These are phyloP conservation scores for Flexamia atlantica DNA, from an alignment of 2,888 invertebrate genomes.

Conservation along the genomic window DNA sequence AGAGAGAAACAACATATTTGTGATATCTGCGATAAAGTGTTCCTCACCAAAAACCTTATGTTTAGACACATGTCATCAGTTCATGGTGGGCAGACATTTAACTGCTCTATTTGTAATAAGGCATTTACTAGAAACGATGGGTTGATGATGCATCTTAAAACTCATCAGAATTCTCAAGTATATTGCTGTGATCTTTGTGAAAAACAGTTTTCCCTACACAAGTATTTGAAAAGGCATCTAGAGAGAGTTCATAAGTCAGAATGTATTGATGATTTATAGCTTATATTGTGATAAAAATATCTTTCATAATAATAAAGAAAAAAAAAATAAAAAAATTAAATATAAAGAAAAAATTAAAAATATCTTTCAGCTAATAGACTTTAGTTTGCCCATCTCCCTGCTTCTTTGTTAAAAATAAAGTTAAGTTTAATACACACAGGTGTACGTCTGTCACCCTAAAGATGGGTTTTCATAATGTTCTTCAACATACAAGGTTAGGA, in stretches of 20 bases:
- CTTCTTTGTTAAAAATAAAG: no score
- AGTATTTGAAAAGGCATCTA: constrained; percentile 27
- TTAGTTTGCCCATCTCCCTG: no score
- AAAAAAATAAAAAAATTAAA: no score
- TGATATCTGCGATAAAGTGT: constrained; percentile 27
- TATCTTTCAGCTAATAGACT: no score
- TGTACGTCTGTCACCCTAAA: no score
- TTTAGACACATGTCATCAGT: constrained; percentile 2
- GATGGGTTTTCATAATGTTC: no score
- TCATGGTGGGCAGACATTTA: background rate
- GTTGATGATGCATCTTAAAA: constrained; percentile 18
- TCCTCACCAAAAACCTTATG: constrained; percentile 25
- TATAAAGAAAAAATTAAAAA: no score
- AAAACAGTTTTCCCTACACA: background rate
- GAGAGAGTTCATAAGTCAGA: constrained; percentile 11
- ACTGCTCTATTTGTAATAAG: constrained; percentile 21
- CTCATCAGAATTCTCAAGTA: constrained; percentile 13
- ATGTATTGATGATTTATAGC: no score
- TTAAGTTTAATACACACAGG: no score
- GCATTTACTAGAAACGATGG: constrained; percentile 16
- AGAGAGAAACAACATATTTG: constrained; percentile 26
- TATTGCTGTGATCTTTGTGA: constrained; percentile 2
- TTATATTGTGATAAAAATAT: no score
- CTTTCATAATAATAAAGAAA: no score
- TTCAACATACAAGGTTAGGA: no score